These are phyloP conservation scores for Dichetophora obliterata DNA, from an alignment of 2,888 invertebrate genomes.

Conservation along the genomic window DNA sequence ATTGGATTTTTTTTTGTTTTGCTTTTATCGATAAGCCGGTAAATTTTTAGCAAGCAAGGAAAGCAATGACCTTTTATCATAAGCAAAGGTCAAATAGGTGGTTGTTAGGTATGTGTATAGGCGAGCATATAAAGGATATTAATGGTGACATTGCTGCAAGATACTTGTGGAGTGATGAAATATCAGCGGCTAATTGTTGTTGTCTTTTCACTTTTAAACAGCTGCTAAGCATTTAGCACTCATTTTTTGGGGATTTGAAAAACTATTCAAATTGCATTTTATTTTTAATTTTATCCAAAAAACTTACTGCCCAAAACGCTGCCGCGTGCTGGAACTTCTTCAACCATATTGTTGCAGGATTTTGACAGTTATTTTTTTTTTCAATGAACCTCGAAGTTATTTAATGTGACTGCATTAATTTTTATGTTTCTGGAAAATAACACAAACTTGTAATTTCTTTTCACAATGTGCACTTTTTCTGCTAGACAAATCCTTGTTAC, in stretches of 20 bases:
- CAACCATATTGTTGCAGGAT: constrained; percentile 58
- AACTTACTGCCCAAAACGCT: constrained; percentile 75
- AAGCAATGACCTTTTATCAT: constrained; percentile 46
- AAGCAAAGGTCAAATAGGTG: constrained; percentile 43
- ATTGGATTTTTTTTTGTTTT: background rate
- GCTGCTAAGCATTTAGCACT: background rate
- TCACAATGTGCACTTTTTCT: background rate
- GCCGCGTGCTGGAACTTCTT: constrained; percentile 74
- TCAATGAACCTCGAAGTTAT: too few relatives aligned
- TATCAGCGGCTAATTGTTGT: background rate
- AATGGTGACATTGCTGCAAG: background rate
- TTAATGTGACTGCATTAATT: constrained; percentile 7
- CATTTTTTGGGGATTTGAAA: background rate
- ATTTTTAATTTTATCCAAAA: background rate
- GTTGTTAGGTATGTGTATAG: background rate
- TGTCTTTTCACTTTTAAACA: background rate
- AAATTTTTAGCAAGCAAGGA: too few relatives aligned
- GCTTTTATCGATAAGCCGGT: background rate
- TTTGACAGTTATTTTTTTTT: constrained; percentile 1
- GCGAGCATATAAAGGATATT: background rate
- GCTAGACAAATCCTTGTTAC: background rate
- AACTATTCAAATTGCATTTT: background rate
- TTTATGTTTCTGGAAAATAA: background rate
- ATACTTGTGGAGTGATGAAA: background rate
- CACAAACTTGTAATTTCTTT: background rate